These are phyloP conservation scores for Drosophila bocqueti DNA, from an alignment of 1,140 invertebrate genomes.

Conservation along the genomic window DNA sequence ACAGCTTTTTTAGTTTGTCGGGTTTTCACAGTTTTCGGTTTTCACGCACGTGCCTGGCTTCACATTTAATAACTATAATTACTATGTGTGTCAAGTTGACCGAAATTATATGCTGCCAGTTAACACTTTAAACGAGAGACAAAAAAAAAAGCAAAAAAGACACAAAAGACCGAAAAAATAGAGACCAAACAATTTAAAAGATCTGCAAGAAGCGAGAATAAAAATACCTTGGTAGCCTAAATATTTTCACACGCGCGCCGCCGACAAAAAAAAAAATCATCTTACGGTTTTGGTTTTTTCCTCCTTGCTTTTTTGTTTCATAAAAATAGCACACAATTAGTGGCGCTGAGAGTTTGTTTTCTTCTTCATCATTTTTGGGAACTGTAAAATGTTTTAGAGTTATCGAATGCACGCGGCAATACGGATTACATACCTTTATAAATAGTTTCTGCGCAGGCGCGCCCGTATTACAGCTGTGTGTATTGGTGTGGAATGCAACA, in stretches of 20 bases:
- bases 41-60: constrained; percentile 62
- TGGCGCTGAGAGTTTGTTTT: constrained; percentile 55
- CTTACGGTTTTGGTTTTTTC: constrained; percentile 55
- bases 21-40: constrained; percentile 22
- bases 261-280: constrained; percentile 49
- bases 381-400: constrained; percentile 68
- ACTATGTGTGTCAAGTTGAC: constrained; percentile 69
- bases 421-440: constrained; percentile 56
- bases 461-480: constrained; percentile 39
- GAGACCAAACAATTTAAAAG: constrained; percentile 26
- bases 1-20: constrained; percentile 36
- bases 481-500: constrained; percentile 34
- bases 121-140: constrained; percentile 64
- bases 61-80: constrained; percentile 79
- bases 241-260: constrained; percentile 77
- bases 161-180: constrained; percentile 24
- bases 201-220: constrained; percentile 39
- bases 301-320: constrained; percentile 31
- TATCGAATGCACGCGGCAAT: constrained; percentile 17
- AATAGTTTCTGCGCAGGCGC: constrained; percentile 76
- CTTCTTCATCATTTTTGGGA: constrained; percentile 14
- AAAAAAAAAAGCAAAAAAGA: constrained; percentile 39
- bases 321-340: constrained; percentile 79
- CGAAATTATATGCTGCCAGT: constrained; percentile 64
- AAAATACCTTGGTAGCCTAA: constrained; percentile 69